phyloP scores from a whole-genome alignment of 2,113 vertebrate genomes.

The Todiramphus saurophagus region DNA sequence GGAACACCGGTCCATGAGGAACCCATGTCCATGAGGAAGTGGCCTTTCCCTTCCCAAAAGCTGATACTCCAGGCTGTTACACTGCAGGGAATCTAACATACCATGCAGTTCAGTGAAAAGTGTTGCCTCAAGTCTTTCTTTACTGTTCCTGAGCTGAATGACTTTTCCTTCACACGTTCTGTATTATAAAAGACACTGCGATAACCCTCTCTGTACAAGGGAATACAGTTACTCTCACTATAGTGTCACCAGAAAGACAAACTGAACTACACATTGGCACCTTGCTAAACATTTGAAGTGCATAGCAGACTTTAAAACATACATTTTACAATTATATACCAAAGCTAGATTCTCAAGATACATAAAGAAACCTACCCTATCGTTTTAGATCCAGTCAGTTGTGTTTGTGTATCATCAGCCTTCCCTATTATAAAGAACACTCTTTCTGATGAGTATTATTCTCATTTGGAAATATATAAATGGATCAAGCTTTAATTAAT shows the following conservation, averaged over 20 bases:
- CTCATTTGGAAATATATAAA: background rate
- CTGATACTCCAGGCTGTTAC: background rate
- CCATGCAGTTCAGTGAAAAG: fast-evolving
- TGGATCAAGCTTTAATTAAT: background rate
- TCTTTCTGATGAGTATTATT: background rate
- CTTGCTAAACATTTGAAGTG: background rate
- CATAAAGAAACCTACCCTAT: background rate
- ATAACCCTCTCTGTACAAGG: background rate
- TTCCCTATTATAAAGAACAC: background rate
- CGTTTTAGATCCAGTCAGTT: background rate
- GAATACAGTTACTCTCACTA: background rate
- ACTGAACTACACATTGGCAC: background rate
- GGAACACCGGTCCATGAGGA: background rate
- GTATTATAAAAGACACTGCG: background rate
- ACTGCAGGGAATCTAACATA: background rate
- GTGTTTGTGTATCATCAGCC: background rate
- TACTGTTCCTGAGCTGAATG: background rate
- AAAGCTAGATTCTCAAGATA: background rate
- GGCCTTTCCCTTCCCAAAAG: background rate
- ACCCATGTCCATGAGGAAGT: background rate
- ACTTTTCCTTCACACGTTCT: background rate
- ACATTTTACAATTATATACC: background rate
- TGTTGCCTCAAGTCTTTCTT: background rate
- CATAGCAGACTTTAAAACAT: background rate
- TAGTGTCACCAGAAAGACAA: background rate